Conservation (phyloP, 1,140 invertebrate genomes). For the Epicauta chinensis region DNA sequence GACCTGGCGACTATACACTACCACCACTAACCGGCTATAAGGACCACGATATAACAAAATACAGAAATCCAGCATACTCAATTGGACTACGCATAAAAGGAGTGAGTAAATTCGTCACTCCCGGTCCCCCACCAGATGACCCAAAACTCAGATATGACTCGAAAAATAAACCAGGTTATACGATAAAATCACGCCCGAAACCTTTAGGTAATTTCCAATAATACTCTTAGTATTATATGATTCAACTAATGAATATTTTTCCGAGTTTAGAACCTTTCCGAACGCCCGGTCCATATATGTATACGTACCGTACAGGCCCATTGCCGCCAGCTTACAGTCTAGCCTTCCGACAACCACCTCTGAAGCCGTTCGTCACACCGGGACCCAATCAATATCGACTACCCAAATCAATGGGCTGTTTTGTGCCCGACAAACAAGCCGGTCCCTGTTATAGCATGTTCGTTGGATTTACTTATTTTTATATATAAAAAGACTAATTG, state of each 20-base stretch:
- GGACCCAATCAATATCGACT: slow-evolving; percentile 56
- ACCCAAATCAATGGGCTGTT: slow-evolving; percentile 41
- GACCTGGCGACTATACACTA: slow-evolving; percentile 55
- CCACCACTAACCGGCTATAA: slow-evolving; percentile 52
- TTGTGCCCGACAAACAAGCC: slow-evolving; percentile 39
- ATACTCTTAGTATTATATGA: not conserved
- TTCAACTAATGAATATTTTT: not conserved
- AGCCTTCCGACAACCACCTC: slow-evolving; percentile 26
- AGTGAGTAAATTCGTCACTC: slow-evolving; percentile 33
- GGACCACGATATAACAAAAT: slow-evolving; percentile 50
- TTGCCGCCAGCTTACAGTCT: slow-evolving; percentile 51
- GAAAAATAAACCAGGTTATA: slow-evolving; percentile 45
- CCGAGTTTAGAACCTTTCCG: slow-evolving; percentile 28
- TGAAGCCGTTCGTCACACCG: slow-evolving; percentile 41
- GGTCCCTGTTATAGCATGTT: slow-evolving; percentile 48
- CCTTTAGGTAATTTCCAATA: slow-evolving; percentile 21
- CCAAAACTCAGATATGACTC: slow-evolving; percentile 43
- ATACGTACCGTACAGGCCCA: slow-evolving; percentile 45
- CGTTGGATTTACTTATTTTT: slow-evolving; percentile 8
- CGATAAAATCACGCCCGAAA: slow-evolving; percentile 30
- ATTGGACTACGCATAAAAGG: slow-evolving; percentile 42
- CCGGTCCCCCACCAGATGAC: slow-evolving; percentile 47
- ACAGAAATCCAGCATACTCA: slow-evolving; percentile 53
- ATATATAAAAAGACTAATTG: too few species aligned
- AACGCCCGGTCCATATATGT: slow-evolving; percentile 49